phyloP scores from a whole-genome alignment of 1,140 invertebrate species.

The Psix sp. region DNA sequence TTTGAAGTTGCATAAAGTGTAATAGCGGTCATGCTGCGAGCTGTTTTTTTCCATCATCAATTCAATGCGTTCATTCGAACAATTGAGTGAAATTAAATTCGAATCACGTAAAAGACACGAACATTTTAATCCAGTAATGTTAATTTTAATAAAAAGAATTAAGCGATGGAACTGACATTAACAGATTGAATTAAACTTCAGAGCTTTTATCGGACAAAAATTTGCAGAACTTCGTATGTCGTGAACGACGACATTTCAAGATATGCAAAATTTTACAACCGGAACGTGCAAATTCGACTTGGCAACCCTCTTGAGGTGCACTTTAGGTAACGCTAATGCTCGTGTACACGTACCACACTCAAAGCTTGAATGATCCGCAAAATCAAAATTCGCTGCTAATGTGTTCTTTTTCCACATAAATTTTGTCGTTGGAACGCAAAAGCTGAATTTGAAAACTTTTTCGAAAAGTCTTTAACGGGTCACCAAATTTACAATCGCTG shows the following conservation, averaged over 20 bases:
- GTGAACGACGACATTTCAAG: background rate
- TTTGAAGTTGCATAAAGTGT: conserved; percentile 1
- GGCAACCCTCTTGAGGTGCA: background rate
- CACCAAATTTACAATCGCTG: conserved; percentile 38
- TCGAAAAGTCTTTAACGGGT: too few relatives aligned
- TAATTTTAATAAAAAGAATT: too few relatives aligned
- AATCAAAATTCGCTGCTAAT: background rate
- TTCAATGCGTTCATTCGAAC: too few relatives aligned
- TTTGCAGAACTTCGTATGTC: background rate
- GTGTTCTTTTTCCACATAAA: background rate
- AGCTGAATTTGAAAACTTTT: too few relatives aligned
- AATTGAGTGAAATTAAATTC: too few relatives aligned
- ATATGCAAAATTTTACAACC: conserved; percentile 8
- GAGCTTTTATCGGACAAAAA: background rate
- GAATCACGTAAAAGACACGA: too few relatives aligned
- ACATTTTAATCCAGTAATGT: too few relatives aligned
- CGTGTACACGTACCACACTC: background rate
- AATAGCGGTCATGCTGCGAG: too few relatives aligned
- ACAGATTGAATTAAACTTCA: background rate
- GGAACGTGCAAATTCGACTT: conserved; percentile 5
- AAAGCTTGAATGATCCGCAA: background rate
- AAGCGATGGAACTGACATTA: too few relatives aligned
- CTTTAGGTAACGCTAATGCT: conserved; percentile 1
- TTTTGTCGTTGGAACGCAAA: too few relatives aligned
- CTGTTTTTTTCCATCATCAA: too few relatives aligned